A percentile compares a stretch with the other conserved stretches of the same genome.
phyloP scores from a whole-genome alignment of 2,888 invertebrate species.

The Brenthis ino region DNA sequence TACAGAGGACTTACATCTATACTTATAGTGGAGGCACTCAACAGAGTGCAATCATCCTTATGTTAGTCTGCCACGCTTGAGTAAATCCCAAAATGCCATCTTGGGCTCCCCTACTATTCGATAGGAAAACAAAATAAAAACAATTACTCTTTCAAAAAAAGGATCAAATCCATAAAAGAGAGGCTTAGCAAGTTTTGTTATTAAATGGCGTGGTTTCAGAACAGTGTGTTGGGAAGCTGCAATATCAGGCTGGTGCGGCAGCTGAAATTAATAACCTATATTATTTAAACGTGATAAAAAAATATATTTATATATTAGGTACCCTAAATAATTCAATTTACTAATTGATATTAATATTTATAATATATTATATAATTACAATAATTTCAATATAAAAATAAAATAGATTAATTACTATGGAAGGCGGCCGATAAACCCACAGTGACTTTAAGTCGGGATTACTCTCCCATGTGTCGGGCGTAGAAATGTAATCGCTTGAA shows the following conservation, averaged over 20 bases:
- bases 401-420: conserved; percentile 47
- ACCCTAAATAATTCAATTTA: not conserved
- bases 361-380: too few species aligned
- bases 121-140: not conserved
- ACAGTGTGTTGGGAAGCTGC: conserved; percentile 30
- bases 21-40: too few species aligned
- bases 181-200: conserved; percentile 61
- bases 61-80: too few species aligned
- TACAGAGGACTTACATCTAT: too few species aligned
- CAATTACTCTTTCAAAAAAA: conserved; percentile 58
- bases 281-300: not conserved
- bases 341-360: too few species aligned
- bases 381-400: not conserved
- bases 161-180: conserved; percentile 56
- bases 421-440: conserved; percentile 47
- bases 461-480: conserved; percentile 38
- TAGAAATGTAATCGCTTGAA: conserved; percentile 34
- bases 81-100: too few species aligned
- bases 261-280: conserved; percentile 28
- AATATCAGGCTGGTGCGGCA: conserved; percentile 37
- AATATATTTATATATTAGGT: not conserved
- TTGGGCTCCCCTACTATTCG: too few species aligned
- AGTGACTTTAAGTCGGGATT: conserved; percentile 46
- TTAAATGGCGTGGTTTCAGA: conserved; percentile 45
- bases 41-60: too few species aligned